These are phyloP conservation scores for Pitangus sulphuratus DNA, from an alignment of 2,797 vertebrate species.

Conservation along the genomic window DNA sequence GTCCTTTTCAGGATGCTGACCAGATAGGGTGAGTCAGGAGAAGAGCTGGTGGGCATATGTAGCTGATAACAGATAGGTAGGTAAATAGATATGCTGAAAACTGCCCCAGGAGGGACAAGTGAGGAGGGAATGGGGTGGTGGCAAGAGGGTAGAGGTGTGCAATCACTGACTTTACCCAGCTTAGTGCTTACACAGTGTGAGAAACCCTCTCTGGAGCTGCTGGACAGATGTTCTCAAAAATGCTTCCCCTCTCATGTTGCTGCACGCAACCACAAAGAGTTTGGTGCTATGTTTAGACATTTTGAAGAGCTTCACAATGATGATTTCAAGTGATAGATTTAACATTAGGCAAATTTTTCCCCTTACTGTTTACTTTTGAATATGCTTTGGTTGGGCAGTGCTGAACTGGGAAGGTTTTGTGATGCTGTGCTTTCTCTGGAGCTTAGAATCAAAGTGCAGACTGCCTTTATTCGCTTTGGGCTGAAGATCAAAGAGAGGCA, in stretches of 20 bases:
- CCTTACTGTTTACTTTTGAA: not conserved
- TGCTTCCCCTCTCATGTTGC: not conserved
- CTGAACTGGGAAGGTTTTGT: not conserved
- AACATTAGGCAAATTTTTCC: not conserved
- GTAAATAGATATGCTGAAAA: not conserved
- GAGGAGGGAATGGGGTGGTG: not conserved
- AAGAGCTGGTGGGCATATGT: not conserved
- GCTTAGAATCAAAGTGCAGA: constrained; percentile 38
- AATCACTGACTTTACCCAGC: not conserved
- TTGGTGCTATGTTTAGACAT: not conserved
- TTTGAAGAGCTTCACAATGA: not conserved
- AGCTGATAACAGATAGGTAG: not conserved
- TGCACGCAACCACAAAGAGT: not conserved
- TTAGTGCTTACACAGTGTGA: not conserved
- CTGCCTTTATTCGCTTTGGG: constrained; percentile 42
- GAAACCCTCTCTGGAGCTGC: not conserved
- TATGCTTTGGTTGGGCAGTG: not conserved
- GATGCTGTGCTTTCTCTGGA: constrained; percentile 11
- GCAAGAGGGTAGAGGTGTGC: too few relatives aligned
- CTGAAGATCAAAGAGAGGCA: constrained; percentile 49
- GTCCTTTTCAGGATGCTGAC: not conserved
- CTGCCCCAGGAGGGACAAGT: not conserved
- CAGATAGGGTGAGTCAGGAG: not conserved
- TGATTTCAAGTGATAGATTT: not conserved
- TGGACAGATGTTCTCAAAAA: not conserved